A percentile compares a stretch with the other conserved stretches of the same genome.
phyloP scores from a whole-genome alignment of 2,113 vertebrate genomes.

The Barnardius zonarius region DNA sequence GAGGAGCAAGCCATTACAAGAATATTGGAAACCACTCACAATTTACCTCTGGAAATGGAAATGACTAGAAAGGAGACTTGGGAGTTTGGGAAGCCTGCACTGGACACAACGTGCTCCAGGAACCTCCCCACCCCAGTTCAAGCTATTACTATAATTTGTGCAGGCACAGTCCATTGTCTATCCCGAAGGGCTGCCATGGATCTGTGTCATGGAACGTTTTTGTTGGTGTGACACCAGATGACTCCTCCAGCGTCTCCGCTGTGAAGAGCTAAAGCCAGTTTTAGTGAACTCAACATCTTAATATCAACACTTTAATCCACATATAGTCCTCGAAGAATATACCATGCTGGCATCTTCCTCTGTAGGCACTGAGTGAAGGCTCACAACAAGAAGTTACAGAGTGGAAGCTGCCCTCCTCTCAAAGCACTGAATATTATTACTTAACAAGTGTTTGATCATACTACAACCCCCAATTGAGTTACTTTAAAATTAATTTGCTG shows the following conservation, averaged over 20 bases:
- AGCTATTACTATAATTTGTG: neutral
- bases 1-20: neutral
- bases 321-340: neutral
- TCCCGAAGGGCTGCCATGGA: neutral
- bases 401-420: neutral
- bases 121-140: neutral
- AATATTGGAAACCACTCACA: neutral
- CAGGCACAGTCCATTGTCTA: neutral
- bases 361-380: neutral
- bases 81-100: neutral
- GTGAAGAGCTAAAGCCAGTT: neutral
- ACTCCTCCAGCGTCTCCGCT: neutral
- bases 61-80: neutral
- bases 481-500: neutral
- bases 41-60: neutral
- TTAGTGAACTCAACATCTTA: neutral
- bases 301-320: neutral
- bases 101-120: neutral
- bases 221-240: neutral
- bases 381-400: neutral
- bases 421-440: neutral
- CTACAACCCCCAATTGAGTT: neutral
- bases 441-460: neutral
- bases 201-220: slow-evolving; percentile 37
- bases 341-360: neutral